A percentile compares a stretch with the other conserved stretches of the same genome.
phyloP scores from a whole-genome alignment of 2,888 invertebrate genomes.

The Clepsis dumicolana region DNA sequence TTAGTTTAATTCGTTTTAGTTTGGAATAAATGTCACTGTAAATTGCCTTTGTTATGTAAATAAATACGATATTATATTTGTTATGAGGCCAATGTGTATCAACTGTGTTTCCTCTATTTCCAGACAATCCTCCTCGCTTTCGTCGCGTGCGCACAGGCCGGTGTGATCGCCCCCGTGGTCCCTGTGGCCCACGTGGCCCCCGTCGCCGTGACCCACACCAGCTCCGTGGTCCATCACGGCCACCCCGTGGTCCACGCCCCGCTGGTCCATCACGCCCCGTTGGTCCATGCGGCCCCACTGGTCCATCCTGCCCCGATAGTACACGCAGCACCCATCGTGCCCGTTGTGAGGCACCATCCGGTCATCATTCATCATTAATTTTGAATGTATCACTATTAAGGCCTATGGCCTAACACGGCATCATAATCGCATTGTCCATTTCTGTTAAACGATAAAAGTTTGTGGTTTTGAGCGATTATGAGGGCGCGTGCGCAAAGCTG shows the following conservation, averaged over 20 bases:
- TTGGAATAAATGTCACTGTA: no score
- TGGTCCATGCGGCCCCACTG: conserved; percentile 56
- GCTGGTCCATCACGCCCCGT: conserved; percentile 64
- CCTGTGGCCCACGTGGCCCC: conserved; percentile 68
- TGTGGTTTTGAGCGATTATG: no score
- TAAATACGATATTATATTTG: no score
- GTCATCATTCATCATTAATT: conserved; percentile 1
- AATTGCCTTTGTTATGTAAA: neutral
- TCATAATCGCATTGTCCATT: neutral
- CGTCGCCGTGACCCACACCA: conserved; percentile 62
- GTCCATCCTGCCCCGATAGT: conserved; percentile 65
- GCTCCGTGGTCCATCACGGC: conserved; percentile 60
- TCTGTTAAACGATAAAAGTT: no score
- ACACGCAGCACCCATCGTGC: conserved; percentile 61
- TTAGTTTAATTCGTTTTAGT: no score
- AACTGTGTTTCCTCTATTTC: conserved; percentile 47
- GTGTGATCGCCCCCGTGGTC: conserved; percentile 70
- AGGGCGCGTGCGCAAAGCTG: no score
- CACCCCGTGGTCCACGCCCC: conserved; percentile 58
- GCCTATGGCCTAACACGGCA: neutral
- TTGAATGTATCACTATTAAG: neutral
- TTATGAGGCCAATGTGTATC: no score
- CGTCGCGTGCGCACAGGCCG: conserved; percentile 72
- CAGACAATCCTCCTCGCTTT: conserved; percentile 78
- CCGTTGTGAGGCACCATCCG: conserved; percentile 66